These are phyloP conservation scores for Minunthozetes semirufus DNA, from an alignment of 2,888 invertebrate genomes.

Conservation along the genomic window DNA sequence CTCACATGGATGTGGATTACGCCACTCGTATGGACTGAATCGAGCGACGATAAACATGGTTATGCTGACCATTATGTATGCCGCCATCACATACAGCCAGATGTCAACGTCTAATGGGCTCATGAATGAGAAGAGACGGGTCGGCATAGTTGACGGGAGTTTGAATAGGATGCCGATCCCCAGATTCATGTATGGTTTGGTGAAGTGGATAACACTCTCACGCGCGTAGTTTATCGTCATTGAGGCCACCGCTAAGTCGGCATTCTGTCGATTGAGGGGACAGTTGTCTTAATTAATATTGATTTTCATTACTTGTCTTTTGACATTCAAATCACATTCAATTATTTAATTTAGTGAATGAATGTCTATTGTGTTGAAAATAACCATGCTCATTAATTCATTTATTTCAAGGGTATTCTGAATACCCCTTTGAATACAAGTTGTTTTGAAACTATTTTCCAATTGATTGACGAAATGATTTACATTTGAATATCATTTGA, in stretches of 20 bases:
- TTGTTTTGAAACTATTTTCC: too few species aligned
- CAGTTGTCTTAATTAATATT: not conserved
- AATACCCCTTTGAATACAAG: too few species aligned
- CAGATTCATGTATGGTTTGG: constrained; percentile 94
- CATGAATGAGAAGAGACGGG: constrained; percentile 85
- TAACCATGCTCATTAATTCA: too few species aligned
- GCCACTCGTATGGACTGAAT: constrained; percentile 71
- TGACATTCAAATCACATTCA: too few species aligned
- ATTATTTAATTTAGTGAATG: too few species aligned
- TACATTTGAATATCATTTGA: too few species aligned
- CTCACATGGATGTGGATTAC: constrained; percentile 47
- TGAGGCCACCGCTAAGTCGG: constrained; percentile 89
- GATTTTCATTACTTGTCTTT: not conserved
- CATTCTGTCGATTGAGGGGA: constrained; percentile 59
- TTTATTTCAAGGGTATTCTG: too few species aligned
- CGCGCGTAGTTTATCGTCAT: constrained; percentile 96
- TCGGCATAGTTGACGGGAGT: constrained; percentile 81
- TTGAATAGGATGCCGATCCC: constrained; percentile 89
- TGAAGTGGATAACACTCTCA: constrained; percentile 92
- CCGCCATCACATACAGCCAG: constrained; percentile 85
- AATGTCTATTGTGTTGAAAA: too few species aligned
- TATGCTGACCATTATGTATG: constrained; percentile 85
- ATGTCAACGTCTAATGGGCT: constrained; percentile 92
- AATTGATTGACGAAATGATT: too few species aligned
- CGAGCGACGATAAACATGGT: constrained; percentile 91